Percentiles rank a stretch among this genome's conserved stretches.
Evolutionary conservation across 2,113 vertebrate genomes (phyloP).

Genomic region (Lophotis ruficrista): DNA sequence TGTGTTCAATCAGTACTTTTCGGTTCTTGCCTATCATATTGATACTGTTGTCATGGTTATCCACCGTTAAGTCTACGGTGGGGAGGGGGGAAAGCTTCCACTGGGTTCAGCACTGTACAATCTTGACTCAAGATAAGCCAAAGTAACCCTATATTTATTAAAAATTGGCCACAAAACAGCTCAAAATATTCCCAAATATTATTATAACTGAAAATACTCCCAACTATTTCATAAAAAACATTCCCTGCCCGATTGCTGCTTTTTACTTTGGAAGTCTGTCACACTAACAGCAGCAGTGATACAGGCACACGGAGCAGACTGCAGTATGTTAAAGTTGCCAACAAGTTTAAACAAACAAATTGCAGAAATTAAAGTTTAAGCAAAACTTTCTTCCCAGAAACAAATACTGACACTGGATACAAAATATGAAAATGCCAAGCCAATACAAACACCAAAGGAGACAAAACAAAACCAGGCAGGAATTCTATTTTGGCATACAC

Average conservation of each 20-base stretch:
- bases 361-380: slow-evolving; percentile 42
- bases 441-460: slow-evolving; percentile 50
- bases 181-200: slow-evolving; percentile 42
- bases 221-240: slow-evolving; percentile 46
- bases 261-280: slow-evolving; percentile 4
- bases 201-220: slow-evolving; percentile 22
- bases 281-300: slow-evolving; percentile 1
- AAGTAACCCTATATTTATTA: slow-evolving; percentile 19
- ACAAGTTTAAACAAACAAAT: slow-evolving; percentile 64
- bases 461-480: slow-evolving; percentile 61
- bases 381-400: slow-evolving; percentile 62
- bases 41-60: neutral
- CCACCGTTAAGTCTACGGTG: accelerated
- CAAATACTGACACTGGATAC: slow-evolving; percentile 38
- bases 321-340: slow-evolving; percentile 31
- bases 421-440: slow-evolving; percentile 51
- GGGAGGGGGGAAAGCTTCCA: neutral
- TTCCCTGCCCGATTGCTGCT: neutral
- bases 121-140: neutral
- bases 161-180: neutral
- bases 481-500: slow-evolving; percentile 29
- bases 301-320: slow-evolving; percentile 1
- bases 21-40: neutral
- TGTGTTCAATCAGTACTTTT: neutral
- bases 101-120: neutral